phyloP scores from a whole-genome alignment of 2,113 vertebrate species.

The Corythoichthys intestinalis region DNA sequence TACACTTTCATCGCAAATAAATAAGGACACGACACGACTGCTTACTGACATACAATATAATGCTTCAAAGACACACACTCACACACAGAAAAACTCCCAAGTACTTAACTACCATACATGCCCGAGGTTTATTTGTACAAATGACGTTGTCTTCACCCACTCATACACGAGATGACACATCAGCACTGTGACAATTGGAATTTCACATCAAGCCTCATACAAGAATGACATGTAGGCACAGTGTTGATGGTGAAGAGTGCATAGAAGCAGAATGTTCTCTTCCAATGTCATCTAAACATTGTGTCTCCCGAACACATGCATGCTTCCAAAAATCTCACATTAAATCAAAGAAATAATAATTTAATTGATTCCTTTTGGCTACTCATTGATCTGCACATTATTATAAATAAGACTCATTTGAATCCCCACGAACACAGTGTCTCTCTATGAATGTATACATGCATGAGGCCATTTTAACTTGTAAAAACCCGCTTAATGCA shows the following conservation, averaged over 20 bases:
- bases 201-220: slow-evolving; percentile 15
- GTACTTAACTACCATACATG: slow-evolving; percentile 6
- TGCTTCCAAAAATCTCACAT: background rate
- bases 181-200: slow-evolving; percentile 9
- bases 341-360: background rate
- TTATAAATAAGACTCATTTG: slow-evolving; percentile 16
- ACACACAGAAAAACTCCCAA: slow-evolving; percentile 15
- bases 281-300: slow-evolving; percentile 3
- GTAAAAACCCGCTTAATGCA: slow-evolving; percentile 22
- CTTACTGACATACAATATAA: slow-evolving; percentile 33
- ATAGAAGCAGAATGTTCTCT: slow-evolving; percentile 29
- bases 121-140: slow-evolving; percentile 3
- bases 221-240: slow-evolving; percentile 40
- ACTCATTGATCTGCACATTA: background rate
- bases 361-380: slow-evolving; percentile 7
- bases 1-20: slow-evolving; percentile 67
- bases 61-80: slow-evolving; percentile 34
- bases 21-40: slow-evolving; percentile 31
- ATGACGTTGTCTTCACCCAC: slow-evolving; percentile 1
- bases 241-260: slow-evolving; percentile 47
- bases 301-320: background rate
- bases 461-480: slow-evolving; percentile 28
- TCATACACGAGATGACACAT: slow-evolving; percentile 10
- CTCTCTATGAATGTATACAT: slow-evolving; percentile 29
- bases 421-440: slow-evolving; percentile 5